Percentiles rank a stretch among this genome's conserved stretches.
These are phyloP conservation scores for Gallinago undulata DNA, from an alignment of 2,113 vertebrate species.

Conservation along the genomic window DNA sequence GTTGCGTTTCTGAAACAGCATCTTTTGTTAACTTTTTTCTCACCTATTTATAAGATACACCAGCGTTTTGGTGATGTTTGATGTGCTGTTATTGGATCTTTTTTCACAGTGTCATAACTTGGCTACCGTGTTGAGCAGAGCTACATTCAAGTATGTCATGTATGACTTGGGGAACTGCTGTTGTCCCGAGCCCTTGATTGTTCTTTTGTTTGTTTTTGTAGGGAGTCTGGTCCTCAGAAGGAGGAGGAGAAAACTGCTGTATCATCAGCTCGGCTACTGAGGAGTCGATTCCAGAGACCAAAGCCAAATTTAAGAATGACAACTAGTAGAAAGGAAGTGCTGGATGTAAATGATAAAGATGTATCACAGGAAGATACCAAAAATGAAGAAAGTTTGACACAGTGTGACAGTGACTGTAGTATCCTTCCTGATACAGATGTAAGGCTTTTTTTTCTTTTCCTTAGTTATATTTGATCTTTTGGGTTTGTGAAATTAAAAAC, in stretches of 20 bases:
- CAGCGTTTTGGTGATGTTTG: neutral
- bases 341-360: neutral
- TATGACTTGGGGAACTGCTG: neutral
- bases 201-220: constrained; percentile 49
- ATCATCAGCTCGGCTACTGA: constrained; percentile 66
- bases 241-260: constrained; percentile 43
- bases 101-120: neutral
- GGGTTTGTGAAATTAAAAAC: neutral
- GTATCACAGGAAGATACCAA: neutral
- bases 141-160: neutral
- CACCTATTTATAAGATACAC: neutral
- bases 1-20: neutral
- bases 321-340: constrained; percentile 58
- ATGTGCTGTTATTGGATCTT: neutral
- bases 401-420: neutral
- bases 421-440: neutral
- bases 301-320: constrained; percentile 71
- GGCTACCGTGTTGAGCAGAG: neutral
- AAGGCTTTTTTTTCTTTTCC: neutral
- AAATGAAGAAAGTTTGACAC: neutral
- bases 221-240: constrained; percentile 41
- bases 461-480: neutral
- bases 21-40: neutral
- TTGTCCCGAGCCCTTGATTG: neutral
- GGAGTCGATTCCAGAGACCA: constrained; percentile 69